Evolutionary conservation across 2,888 invertebrate species (phyloP).

Genomic region (Mamestra brassicae): DNA sequence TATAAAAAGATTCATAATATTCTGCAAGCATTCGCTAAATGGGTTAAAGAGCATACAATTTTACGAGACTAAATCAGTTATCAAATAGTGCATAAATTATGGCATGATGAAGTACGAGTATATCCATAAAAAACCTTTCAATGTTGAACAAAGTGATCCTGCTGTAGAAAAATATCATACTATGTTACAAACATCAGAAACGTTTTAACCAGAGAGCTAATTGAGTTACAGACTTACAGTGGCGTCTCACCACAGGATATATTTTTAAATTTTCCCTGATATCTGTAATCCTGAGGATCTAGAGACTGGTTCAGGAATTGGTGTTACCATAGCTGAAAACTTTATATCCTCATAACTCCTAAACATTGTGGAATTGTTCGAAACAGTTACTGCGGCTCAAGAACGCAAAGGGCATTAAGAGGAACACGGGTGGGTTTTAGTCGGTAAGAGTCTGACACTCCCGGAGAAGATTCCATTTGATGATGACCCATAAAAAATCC

Average conservation of each 20-base stretch:
- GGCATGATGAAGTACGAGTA: background rate
- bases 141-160: slow-evolving; percentile 16
- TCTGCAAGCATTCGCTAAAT: background rate
- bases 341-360: too few relatives aligned
- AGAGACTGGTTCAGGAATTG: background rate
- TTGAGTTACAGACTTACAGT: background rate
- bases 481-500: too few relatives aligned
- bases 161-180: slow-evolving; percentile 20
- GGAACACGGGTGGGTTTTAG: too few relatives aligned
- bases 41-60: slow-evolving; percentile 30
- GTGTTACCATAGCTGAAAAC: background rate
- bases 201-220: background rate
- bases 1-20: slow-evolving; percentile 26
- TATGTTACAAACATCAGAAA: slow-evolving; percentile 13
- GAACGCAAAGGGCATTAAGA: too few relatives aligned
- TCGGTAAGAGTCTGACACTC: too few relatives aligned
- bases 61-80: slow-evolving; percentile 30
- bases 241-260: too few relatives aligned
- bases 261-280: background rate
- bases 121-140: slow-evolving; percentile 17
- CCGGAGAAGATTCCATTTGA: too few relatives aligned
- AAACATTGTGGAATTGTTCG: too few relatives aligned
- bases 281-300: background rate
- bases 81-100: slow-evolving; percentile 43
- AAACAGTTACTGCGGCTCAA: too few relatives aligned